Evolutionary conservation across 1,140 invertebrate species (phyloP).

Genomic region (Aphelenchoides fujianensis): DNA sequence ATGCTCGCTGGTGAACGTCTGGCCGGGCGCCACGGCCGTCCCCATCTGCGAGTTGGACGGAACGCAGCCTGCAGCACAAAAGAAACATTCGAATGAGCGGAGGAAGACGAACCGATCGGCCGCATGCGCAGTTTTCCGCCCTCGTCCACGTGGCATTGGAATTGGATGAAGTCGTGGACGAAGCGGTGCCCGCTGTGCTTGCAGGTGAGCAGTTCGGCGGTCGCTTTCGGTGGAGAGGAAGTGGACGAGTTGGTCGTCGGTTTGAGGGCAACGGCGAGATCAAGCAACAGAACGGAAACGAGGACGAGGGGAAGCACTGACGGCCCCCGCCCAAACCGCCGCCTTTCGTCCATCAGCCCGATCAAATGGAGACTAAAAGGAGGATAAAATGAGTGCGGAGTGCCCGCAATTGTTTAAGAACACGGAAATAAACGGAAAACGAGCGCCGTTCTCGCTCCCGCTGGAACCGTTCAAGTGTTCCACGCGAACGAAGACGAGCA

Average conservation of each 20-base stretch:
- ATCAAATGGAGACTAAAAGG: too few relatives aligned
- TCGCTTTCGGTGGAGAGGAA: not conserved
- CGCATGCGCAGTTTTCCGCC: not conserved
- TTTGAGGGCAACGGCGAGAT: not conserved
- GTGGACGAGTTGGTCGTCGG: too few relatives aligned
- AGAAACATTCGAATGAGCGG: too few relatives aligned
- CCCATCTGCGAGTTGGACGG: constrained; percentile 10
- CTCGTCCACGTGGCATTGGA: not conserved
- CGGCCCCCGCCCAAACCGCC: not conserved
- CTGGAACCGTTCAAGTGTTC: too few relatives aligned
- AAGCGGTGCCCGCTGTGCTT: constrained; percentile 19
- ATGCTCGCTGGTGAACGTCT: constrained; percentile 2
- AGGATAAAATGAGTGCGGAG: too few relatives aligned
- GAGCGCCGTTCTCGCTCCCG: too few relatives aligned
- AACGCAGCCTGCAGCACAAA: too few relatives aligned
- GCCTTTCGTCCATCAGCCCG: too few relatives aligned
- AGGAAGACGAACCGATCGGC: constrained; percentile 22
- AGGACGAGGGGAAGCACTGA: not conserved
- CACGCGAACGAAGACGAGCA: too few relatives aligned
- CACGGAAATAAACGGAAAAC: too few relatives aligned
- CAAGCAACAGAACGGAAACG: too few relatives aligned
- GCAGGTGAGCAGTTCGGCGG: not conserved
- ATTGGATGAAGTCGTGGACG: constrained; percentile 20
- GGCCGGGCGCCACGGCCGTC: constrained; percentile 4
- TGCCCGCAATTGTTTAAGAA: too few relatives aligned